Evolutionary conservation across 2,113 vertebrate genomes (phyloP).

Genomic region (Thomomys bottae): DNA sequence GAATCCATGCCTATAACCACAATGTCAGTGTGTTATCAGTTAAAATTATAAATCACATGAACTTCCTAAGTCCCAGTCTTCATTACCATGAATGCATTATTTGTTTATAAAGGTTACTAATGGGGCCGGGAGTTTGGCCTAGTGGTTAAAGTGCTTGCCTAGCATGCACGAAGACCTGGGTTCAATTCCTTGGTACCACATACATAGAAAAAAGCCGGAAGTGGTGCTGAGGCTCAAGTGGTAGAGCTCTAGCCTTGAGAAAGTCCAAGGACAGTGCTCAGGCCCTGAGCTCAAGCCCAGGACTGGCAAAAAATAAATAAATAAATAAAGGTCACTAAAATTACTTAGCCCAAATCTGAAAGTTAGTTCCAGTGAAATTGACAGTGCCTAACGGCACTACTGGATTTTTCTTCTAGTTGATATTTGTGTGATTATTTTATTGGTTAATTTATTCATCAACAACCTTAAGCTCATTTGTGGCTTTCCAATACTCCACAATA

Average conservation of each 20-base stretch:
- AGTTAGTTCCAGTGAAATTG: neutral
- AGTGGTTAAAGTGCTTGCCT: too few species aligned
- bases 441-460: neutral
- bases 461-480: neutral
- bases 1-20: neutral
- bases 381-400: neutral
- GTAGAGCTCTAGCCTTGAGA: too few species aligned
- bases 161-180: too few species aligned
- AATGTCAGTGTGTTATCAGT: neutral
- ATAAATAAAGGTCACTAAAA: neutral
- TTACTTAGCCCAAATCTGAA: neutral
- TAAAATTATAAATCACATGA: neutral
- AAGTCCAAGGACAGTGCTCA: too few species aligned
- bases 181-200: too few species aligned
- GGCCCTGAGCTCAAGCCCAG: too few species aligned
- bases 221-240: too few species aligned
- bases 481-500: neutral
- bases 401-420: neutral
- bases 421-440: neutral
- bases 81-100: neutral
- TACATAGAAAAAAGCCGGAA: too few species aligned
- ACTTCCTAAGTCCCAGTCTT: neutral
- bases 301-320: too few species aligned
- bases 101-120: neutral
- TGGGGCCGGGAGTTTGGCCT: too few species aligned